Evolutionary conservation across 2,888 invertebrate species (phyloP).

Genomic region (Phyto melanocephala): DNA sequence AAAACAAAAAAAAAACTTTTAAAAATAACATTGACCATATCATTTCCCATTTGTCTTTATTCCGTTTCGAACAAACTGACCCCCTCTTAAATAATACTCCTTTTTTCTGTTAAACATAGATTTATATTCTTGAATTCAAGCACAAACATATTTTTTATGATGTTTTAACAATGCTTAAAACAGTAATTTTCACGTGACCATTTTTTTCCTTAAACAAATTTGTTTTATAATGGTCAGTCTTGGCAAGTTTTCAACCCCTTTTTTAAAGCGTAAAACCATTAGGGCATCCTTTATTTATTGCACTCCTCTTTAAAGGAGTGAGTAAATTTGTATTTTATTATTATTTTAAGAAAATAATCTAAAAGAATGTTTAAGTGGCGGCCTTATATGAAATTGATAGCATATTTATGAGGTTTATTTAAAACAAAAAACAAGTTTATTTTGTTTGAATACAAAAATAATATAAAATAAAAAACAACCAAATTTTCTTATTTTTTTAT

Average conservation of each 20-base stretch:
- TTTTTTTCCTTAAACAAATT: slow-evolving; percentile 28
- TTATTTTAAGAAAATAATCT: neutral
- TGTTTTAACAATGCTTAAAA: slow-evolving; percentile 77
- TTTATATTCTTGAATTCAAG: slow-evolving; percentile 57
- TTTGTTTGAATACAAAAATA: neutral
- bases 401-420: slow-evolving; percentile 53
- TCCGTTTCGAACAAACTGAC: neutral
- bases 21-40: slow-evolving; percentile 23
- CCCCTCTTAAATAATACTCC: neutral
- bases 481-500: slow-evolving; percentile 49
- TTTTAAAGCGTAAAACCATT: slow-evolving; percentile 40
- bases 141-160: slow-evolving; percentile 67
- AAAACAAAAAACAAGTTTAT: slow-evolving; percentile 21
- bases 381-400: slow-evolving; percentile 60
- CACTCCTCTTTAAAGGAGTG: slow-evolving; percentile 32
- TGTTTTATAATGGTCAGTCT: slow-evolving; percentile 13
- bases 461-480: neutral
- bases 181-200: slow-evolving; percentile 77
- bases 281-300: neutral
- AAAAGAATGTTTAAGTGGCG: slow-evolving; percentile 38
- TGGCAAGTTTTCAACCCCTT: slow-evolving; percentile 24
- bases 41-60: slow-evolving; percentile 8
- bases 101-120: neutral
- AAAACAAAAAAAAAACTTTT: neutral
- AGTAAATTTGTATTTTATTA: slow-evolving; percentile 42